A percentile compares a stretch with the other conserved stretches of the same genome.
phyloP scores from a whole-genome alignment of 2,888 invertebrate species.

The Periphyllus acericola region DNA sequence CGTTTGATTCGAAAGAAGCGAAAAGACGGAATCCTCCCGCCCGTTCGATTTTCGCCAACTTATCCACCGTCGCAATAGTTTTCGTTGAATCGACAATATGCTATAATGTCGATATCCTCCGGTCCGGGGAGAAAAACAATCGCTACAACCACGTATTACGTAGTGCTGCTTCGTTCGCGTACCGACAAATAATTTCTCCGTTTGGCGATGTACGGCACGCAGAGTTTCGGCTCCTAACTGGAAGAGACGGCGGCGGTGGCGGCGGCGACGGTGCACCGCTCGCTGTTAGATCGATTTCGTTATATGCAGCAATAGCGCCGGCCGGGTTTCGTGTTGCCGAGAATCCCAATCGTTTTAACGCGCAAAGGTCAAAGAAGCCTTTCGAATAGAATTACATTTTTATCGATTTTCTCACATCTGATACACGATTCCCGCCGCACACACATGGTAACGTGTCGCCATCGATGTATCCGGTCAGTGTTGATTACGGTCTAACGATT shows the following conservation, averaged over 20 bases:
- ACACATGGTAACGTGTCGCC: neutral
- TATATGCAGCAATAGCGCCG: neutral
- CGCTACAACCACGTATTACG: too few relatives aligned
- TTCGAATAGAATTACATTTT: neutral
- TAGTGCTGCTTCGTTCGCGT: too few relatives aligned
- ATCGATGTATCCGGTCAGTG: neutral
- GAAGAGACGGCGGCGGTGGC: neutral
- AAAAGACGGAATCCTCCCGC: too few relatives aligned
- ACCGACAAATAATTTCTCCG: neutral
- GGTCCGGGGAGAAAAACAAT: too few relatives aligned
- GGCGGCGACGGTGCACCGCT: neutral
- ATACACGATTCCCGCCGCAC: neutral
- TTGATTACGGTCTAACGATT: neutral
- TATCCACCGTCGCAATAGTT: too few relatives aligned
- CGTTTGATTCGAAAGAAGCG: too few relatives aligned
- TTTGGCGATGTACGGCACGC: neutral
- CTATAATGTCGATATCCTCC: too few relatives aligned
- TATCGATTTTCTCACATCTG: neutral
- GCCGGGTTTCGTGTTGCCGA: neutral
- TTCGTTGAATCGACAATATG: too few relatives aligned
- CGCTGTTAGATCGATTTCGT: conserved; percentile 3
- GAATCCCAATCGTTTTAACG: conserved; percentile 17
- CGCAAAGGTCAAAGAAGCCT: conserved; percentile 48
- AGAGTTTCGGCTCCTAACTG: neutral
- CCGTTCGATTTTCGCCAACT: too few relatives aligned